Percentiles rank a stretch among this genome's conserved stretches.
These are phyloP conservation scores for Rissa tridactyla DNA, from an alignment of 2,113 vertebrate genomes.

Conservation along the genomic window DNA sequence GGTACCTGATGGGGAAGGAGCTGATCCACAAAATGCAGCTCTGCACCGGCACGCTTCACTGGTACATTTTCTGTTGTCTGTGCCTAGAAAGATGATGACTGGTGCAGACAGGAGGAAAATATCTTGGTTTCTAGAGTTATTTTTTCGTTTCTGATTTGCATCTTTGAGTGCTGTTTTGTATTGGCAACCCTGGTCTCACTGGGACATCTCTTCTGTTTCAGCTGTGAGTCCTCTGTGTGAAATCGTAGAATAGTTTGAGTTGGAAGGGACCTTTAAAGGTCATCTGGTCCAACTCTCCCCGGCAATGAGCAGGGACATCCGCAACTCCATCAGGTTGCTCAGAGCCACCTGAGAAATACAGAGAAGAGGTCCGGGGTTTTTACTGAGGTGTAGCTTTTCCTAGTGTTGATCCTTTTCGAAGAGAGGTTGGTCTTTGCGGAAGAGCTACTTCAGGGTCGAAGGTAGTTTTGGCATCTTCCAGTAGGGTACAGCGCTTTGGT, in stretches of 20 bases:
- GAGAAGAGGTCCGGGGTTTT: not conserved
- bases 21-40: slow-evolving; percentile 8
- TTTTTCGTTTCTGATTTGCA: not conserved
- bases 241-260: not conserved
- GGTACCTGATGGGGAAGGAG: slow-evolving; percentile 51
- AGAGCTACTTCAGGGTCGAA: not conserved
- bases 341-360: not conserved
- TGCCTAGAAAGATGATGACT: not conserved
- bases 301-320: not conserved
- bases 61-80: not conserved
- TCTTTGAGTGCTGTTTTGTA: not conserved
- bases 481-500: not conserved
- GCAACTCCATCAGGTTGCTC: not conserved
- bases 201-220: not conserved
- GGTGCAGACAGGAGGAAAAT: not conserved
- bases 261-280: not conserved
- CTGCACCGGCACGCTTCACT: not conserved
- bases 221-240: not conserved
- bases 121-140: not conserved
- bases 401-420: not conserved
- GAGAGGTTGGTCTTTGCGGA: not conserved
- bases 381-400: not conserved
- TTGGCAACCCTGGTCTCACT: not conserved
- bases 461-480: not conserved
- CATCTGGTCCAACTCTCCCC: not conserved